Conservation (phyloP, 1,140 invertebrate species). For the Brachionus rubens region DNA sequence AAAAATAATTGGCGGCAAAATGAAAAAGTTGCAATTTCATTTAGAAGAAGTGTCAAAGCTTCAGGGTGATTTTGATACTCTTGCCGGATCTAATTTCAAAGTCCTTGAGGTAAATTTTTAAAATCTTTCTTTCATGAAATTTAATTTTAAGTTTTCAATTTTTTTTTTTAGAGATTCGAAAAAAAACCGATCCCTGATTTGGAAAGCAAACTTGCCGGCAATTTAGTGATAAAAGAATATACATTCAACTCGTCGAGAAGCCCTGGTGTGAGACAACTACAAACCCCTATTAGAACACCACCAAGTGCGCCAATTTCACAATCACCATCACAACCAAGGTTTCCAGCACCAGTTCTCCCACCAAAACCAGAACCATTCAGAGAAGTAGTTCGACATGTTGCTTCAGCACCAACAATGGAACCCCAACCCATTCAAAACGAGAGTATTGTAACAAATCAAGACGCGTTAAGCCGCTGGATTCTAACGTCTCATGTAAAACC, state of each 20-base stretch:
- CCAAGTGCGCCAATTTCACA: not conserved
- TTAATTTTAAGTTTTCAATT: not conserved
- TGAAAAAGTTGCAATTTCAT: not conserved
- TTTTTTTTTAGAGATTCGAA: slow-evolving; percentile 4
- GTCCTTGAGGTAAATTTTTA: slow-evolving; percentile 18
- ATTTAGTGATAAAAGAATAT: not conserved
- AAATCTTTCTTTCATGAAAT: not conserved
- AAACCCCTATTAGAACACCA: not conserved
- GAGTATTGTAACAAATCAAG: not conserved
- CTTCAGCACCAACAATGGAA: not conserved
- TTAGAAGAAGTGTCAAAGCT: slow-evolving; percentile 10
- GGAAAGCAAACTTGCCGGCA: not conserved
- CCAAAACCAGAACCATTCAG: not conserved
- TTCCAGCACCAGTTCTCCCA: not conserved
- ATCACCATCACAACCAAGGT: not conserved
- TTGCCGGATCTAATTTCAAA: slow-evolving; percentile 29
- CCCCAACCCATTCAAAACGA: not conserved
- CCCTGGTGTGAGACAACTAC: not conserved
- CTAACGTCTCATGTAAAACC: slow-evolving; percentile 1
- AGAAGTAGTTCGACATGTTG: not conserved
- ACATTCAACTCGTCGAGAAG: not conserved
- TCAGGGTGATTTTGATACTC: not conserved
- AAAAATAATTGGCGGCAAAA: slow-evolving; percentile 28
- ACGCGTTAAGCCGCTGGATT: not conserved
- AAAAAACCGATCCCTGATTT: not conserved